Percentiles rank a stretch among this genome's conserved stretches.
Evolutionary conservation across 2,888 invertebrate genomes (phyloP).

Genomic region (Cenopis cana): DNA sequence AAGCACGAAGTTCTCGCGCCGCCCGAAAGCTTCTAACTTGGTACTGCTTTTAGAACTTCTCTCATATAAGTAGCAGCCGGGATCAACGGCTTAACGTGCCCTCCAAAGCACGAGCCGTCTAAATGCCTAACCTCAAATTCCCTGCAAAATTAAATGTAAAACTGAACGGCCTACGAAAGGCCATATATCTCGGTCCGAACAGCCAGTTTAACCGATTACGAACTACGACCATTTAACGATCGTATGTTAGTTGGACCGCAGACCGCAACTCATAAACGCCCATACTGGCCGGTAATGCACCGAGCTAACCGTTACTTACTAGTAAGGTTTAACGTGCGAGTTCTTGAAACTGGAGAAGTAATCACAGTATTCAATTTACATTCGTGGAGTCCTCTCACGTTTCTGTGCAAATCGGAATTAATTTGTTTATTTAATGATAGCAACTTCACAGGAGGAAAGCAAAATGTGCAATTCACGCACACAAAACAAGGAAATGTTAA

Average conservation of each 20-base stretch:
- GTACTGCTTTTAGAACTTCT: too few relatives aligned
- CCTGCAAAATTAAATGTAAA: neutral
- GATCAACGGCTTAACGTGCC: too few relatives aligned
- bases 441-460: too few relatives aligned
- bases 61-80: too few relatives aligned
- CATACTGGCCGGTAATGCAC: constrained; percentile 26
- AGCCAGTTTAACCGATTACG: constrained; percentile 17
- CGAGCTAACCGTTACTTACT: constrained; percentile 10
- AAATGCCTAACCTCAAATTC: neutral
- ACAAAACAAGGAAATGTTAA: neutral
- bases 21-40: too few relatives aligned
- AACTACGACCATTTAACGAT: constrained; percentile 8
- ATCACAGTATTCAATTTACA: constrained; percentile 19
- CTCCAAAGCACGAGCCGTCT: too few relatives aligned
- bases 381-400: neutral
- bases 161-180: neutral
- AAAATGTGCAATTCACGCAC: too few relatives aligned
- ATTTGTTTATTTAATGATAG: neutral
- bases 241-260: constrained; percentile 24
- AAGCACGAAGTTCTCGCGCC: too few relatives aligned
- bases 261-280: constrained; percentile 28
- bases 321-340: neutral
- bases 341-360: constrained; percentile 9
- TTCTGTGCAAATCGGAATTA: neutral
- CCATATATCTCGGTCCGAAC: neutral